Evolutionary conservation across 2,113 vertebrate genomes (phyloP).

Genomic region (Thamnaconus septentrionalis): DNA sequence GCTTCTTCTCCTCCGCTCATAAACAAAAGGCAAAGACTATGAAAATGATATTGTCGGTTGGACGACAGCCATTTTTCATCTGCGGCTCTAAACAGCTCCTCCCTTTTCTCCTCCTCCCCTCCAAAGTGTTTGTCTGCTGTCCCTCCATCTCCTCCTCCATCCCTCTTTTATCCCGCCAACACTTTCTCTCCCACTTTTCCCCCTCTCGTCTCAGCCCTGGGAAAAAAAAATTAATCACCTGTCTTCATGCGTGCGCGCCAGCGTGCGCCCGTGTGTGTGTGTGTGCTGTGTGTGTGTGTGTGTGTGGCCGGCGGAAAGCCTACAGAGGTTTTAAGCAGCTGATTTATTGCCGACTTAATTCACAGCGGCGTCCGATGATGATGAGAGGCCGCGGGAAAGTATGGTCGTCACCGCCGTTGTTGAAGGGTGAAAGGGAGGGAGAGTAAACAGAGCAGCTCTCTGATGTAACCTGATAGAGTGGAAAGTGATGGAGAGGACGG

Average conservation of each 20-base stretch:
- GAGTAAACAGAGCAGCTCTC: conserved; percentile 41
- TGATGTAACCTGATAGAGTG: conserved; percentile 42
- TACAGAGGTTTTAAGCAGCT: conserved; percentile 69
- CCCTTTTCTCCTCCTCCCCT: conserved; percentile 18
- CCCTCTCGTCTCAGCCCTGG: no score
- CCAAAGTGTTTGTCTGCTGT: conserved; percentile 31
- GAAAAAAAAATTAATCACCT: conserved; percentile 71
- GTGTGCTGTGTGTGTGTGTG: conserved; percentile 32
- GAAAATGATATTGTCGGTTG: conserved; percentile 61
- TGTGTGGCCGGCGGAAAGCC: conserved; percentile 55
- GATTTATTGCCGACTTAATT: conserved; percentile 80
- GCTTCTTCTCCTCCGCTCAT: conserved; percentile 33
- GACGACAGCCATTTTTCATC: conserved; percentile 70
- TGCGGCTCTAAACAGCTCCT: conserved; percentile 36
- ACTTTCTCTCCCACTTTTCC: conserved; percentile 44
- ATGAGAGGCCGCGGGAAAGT: conserved; percentile 73
- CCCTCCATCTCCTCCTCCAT: conserved; percentile 17
- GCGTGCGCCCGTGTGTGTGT: conserved; percentile 14
- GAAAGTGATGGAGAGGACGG: conserved; percentile 25
- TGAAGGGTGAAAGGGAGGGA: conserved; percentile 33
- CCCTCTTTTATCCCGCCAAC: conserved; percentile 7
- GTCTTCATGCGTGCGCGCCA: conserved; percentile 22
- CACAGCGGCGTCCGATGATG: conserved; percentile 75
- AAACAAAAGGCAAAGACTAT: conserved; percentile 58
- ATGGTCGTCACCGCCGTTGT: conserved; percentile 53